Conservation (phyloP, 2,113 vertebrate genomes). For the Heterocephalus glaber region DNA sequence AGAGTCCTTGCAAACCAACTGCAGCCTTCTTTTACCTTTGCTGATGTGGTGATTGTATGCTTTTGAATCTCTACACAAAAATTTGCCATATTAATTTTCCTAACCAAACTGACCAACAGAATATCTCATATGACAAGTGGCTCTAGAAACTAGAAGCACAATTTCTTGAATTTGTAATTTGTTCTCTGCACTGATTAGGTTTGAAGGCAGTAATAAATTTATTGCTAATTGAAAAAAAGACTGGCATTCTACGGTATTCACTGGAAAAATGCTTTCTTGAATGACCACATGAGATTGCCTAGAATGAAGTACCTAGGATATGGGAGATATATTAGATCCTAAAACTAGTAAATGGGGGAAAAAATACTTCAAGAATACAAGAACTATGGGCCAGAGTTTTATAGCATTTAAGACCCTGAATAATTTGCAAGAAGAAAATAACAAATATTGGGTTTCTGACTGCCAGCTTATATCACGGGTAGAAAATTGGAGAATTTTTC, state of each 20-base stretch:
- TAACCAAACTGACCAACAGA: neutral
- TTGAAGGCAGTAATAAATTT: neutral
- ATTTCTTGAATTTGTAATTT: neutral
- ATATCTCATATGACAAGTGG: neutral
- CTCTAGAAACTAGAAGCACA: neutral
- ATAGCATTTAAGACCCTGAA: neutral
- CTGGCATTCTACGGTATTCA: neutral
- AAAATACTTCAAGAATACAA: neutral
- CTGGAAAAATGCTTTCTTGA: neutral
- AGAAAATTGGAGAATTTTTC: neutral
- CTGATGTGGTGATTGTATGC: neutral
- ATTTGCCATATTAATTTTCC: neutral
- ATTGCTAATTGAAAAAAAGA: neutral
- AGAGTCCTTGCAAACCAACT: neutral
- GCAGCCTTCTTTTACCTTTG: neutral
- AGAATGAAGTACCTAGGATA: neutral
- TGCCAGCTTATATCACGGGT: neutral
- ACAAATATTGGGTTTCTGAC: neutral
- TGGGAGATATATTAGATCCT: neutral
- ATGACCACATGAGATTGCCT: neutral
- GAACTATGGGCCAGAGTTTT: neutral
- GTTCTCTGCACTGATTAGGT: neutral
- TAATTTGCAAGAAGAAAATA: neutral
- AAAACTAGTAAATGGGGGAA: neutral
- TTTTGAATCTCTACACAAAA: neutral